Conservation (phyloP, 2,113 vertebrate genomes). For the Ploceus nigricollis region DNA sequence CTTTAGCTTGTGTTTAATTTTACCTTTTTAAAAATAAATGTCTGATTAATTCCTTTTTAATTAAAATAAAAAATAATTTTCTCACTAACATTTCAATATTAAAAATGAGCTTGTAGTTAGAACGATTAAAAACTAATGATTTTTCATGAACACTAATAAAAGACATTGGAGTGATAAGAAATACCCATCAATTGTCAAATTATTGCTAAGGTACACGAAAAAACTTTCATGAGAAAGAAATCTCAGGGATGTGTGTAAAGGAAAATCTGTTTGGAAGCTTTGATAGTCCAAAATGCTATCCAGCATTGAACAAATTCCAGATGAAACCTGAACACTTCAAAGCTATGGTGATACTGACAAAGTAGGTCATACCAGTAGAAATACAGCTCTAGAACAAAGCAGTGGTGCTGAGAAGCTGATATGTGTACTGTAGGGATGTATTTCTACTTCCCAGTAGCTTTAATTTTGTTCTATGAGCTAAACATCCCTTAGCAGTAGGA, state of each 20-base stretch:
- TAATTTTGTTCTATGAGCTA: background rate
- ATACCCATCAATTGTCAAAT: background rate
- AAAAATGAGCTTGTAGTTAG: background rate
- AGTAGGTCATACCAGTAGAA: background rate
- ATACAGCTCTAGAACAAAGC: background rate
- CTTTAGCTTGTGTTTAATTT: background rate
- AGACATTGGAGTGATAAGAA: background rate
- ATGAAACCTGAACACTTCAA: background rate
- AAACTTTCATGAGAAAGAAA: background rate
- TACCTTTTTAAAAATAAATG: background rate
- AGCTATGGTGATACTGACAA: background rate
- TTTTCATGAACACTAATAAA: background rate
- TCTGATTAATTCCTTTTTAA: background rate
- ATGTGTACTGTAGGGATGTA: accelerated
- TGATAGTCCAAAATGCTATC: background rate
- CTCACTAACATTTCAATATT: background rate
- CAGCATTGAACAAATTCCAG: background rate
- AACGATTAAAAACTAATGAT: background rate
- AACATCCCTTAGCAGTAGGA: background rate
- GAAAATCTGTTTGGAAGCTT: background rate
- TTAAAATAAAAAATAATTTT: background rate
- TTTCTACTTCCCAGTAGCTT: background rate
- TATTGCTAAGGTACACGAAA: background rate
- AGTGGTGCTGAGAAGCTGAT: background rate
- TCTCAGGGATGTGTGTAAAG: background rate